Percentiles rank a stretch among this genome's conserved stretches.
Conservation (phyloP, 2,797 vertebrate species). For the Tadarida brasiliensis region DNA sequence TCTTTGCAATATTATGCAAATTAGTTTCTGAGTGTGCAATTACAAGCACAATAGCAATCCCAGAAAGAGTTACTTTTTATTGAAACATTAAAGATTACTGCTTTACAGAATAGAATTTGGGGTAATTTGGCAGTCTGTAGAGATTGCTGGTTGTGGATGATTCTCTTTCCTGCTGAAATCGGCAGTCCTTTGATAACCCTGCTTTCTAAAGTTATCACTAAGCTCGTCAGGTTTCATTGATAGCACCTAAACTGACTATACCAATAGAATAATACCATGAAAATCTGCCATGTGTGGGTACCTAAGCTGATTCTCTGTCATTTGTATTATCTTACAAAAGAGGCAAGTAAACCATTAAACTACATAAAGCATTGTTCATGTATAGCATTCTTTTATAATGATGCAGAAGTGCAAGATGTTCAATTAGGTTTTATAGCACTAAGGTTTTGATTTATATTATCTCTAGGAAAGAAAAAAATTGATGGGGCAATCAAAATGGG, state of each 20-base stretch:
- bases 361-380: constrained; percentile 22
- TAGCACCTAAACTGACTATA: constrained; percentile 17
- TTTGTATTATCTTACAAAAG: constrained; percentile 67
- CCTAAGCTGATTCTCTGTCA: constrained; percentile 56
- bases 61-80: constrained; percentile 81
- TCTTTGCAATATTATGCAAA: constrained; percentile 75
- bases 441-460: constrained; percentile 71
- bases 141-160: constrained; percentile 74
- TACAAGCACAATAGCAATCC: constrained; percentile 75
- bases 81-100: constrained; percentile 82
- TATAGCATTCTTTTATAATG: constrained; percentile 55
- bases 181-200: constrained; percentile 76
- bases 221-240: constrained; percentile 65
- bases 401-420: constrained; percentile 59
- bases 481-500: constrained; percentile 58
- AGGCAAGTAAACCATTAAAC: constrained; percentile 61
- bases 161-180: constrained; percentile 79
- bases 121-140: constrained; percentile 76
- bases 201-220: constrained; percentile 55
- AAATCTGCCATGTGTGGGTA: constrained; percentile 68
- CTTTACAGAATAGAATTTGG: constrained; percentile 74
- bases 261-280: constrained; percentile 50
- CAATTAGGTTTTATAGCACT: constrained; percentile 73
- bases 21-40: constrained; percentile 74
- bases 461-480: constrained; percentile 34